Evolutionary conservation across 2,797 vertebrate species (phyloP), one percentile per base, ranked within the genome.

Genomic region (Cottoperca gobio): DNA sequence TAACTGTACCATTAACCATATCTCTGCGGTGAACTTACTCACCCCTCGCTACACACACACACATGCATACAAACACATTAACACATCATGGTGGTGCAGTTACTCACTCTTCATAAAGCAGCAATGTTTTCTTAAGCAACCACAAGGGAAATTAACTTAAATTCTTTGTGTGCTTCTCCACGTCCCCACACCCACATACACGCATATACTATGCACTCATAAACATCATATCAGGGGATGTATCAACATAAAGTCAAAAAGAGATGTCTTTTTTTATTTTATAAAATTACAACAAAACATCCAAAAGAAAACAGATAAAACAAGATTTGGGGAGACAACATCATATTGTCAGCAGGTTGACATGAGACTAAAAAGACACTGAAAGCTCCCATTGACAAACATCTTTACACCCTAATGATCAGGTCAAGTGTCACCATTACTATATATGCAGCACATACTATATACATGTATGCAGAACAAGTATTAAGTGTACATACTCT

Each of bases 61-160:
- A 62, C 46, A 63, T 2, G 45, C 43, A 65, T 7, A 71, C 52
- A 79, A 14, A 78, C 61, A 83, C 77, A 87, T 79, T 79, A 83
- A 80, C 77, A 86, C 83, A 57, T 74, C 57, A 57, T 16, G 4
- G 78, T 52, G 63, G 67, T 37, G 57, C 62, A 39, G 62, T 88
- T 87, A 82, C 78, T 89, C 87, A 85, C 46, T 75, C 72, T 79
- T 85, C 77, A 86, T 79, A 84, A 89, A 88, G 81, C 70, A 57
- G 43, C 76, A 61, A 64, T 88, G 90, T 94, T 94, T 93, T 76
- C 87, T 92, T 92, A 92, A 91, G 91, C 73, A 83, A 84, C 90
- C 78, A 78, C 78, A 84, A 84, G 91, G 92, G 89, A 95, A 95
- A 94, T 94, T 86, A 93, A 92, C 70, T 73, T 69, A 31, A 45